These are phyloP conservation scores for Tympanoctomys barrerae DNA, from an alignment of 2,797 vertebrate genomes.

Conservation along the genomic window DNA sequence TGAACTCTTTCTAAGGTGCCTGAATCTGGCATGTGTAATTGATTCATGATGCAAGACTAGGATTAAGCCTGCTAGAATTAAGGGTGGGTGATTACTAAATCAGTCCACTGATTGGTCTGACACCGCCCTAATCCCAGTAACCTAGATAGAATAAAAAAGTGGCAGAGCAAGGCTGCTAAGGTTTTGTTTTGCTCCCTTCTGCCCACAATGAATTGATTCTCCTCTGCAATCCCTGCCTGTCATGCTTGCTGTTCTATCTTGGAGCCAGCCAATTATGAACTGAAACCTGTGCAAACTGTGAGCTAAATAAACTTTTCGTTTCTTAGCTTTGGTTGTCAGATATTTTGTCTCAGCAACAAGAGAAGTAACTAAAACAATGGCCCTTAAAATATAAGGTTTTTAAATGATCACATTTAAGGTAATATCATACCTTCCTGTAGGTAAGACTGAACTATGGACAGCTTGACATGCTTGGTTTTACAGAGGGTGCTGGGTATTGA, in stretches of 20 bases:
- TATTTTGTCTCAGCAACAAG: neutral
- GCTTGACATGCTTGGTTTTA: neutral
- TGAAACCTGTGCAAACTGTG: neutral
- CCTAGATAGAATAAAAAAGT: neutral
- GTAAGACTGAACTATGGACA: neutral
- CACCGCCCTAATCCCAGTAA: neutral
- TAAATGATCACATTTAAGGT: neutral
- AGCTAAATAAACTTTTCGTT: neutral
- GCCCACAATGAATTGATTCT: neutral
- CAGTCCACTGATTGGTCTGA: neutral
- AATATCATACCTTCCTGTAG: neutral
- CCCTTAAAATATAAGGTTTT: neutral
- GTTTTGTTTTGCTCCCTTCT: neutral
- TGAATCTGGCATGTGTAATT: neutral
- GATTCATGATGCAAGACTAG: neutral
- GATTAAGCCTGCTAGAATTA: neutral
- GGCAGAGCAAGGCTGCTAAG: neutral
- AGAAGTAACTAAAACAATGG: neutral
- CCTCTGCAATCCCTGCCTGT: neutral
- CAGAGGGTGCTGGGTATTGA: neutral
- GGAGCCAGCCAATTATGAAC: neutral
- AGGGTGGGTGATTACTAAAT: neutral
- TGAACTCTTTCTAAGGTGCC: neutral
- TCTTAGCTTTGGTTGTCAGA: neutral
- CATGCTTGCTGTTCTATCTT: neutral